Evolutionary conservation across 1,140 invertebrate species (phyloP).

Genomic region (Trichogramma pretiosum): DNA sequence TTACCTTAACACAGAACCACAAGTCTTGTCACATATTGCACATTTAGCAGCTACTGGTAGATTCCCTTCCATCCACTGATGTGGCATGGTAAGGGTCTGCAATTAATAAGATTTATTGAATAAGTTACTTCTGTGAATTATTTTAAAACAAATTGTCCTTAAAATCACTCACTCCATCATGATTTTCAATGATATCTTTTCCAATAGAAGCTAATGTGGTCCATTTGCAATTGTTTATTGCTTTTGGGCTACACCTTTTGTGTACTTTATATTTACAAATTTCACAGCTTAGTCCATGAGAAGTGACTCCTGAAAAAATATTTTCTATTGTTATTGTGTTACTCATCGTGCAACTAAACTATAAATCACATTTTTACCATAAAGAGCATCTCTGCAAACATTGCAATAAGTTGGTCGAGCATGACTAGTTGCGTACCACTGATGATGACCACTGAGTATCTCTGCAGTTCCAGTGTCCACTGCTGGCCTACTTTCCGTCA

Average conservation of each 20-base stretch:
- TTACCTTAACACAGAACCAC: constrained; percentile 85
- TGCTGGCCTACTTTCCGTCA: constrained; percentile 59
- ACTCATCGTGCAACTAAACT: background rate
- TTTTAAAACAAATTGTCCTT: constrained; percentile 2
- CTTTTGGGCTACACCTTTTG: constrained; percentile 84
- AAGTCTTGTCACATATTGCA: constrained; percentile 89
- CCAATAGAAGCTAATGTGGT: constrained; percentile 87
- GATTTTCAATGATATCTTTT: constrained; percentile 86
- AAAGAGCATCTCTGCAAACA: constrained; percentile 85
- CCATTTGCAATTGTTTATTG: constrained; percentile 94
- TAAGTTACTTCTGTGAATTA: constrained; percentile 17
- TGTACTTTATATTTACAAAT: constrained; percentile 96
- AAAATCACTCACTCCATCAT: constrained; percentile 67
- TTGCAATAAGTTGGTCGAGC: constrained; percentile 94
- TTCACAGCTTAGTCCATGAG: constrained; percentile 90
- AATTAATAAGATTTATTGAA: constrained; percentile 29
- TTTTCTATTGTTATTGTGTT: constrained; percentile 1
- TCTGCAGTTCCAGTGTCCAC: constrained; percentile 53
- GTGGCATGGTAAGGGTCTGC: constrained; percentile 86
- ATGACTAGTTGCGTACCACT: constrained; percentile 89
- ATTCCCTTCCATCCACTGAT: constrained; percentile 98
- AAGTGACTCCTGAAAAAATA: constrained; percentile 66
- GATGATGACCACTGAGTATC: constrained; percentile 78
- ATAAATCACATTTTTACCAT: constrained; percentile 42
- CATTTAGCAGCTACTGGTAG: constrained; percentile 90